phyloP scores from a whole-genome alignment of 1,140 invertebrate species.

The Popillia japonica region DNA sequence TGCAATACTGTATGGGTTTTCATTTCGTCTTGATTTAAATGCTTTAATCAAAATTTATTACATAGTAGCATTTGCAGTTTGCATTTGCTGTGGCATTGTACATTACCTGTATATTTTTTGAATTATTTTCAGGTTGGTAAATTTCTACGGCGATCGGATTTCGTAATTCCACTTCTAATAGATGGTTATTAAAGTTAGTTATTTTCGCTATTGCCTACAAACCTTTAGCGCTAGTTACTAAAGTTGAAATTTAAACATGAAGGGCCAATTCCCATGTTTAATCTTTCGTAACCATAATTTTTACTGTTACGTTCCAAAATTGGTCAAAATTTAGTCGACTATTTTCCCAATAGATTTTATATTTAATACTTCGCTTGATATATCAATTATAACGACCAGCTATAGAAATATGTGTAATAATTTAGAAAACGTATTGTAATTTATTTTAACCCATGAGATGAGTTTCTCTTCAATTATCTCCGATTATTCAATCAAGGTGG shows the following conservation, averaged over 20 bases:
- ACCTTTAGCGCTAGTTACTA: neutral
- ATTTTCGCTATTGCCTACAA: neutral
- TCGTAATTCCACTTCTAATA: neutral
- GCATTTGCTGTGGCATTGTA: neutral
- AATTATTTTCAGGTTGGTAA: neutral
- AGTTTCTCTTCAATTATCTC: neutral
- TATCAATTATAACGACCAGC: neutral
- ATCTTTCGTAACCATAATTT: slow-evolving; percentile 7
- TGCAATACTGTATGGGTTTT: neutral
- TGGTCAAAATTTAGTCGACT: slow-evolving; percentile 19
- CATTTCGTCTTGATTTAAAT: too few relatives aligned
- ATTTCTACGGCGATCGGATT: slow-evolving; percentile 10
- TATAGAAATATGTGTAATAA: slow-evolving; percentile 19
- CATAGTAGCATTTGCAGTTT: slow-evolving; percentile 17
- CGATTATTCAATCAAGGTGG: neutral
- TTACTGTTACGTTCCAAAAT: slow-evolving; percentile 1
- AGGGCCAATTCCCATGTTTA: slow-evolving; percentile 11
- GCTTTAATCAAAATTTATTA: slow-evolving; percentile 34
- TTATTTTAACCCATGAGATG: neutral
- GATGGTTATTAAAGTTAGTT: slow-evolving; percentile 29
- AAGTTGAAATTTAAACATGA: neutral
- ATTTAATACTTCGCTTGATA: neutral
- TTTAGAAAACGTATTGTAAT: neutral
- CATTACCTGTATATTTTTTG: neutral
- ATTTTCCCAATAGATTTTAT: slow-evolving; percentile 22